Evolutionary conservation across 2,797 vertebrate genomes (phyloP).

Genomic region (Takifugu rubripes): DNA sequence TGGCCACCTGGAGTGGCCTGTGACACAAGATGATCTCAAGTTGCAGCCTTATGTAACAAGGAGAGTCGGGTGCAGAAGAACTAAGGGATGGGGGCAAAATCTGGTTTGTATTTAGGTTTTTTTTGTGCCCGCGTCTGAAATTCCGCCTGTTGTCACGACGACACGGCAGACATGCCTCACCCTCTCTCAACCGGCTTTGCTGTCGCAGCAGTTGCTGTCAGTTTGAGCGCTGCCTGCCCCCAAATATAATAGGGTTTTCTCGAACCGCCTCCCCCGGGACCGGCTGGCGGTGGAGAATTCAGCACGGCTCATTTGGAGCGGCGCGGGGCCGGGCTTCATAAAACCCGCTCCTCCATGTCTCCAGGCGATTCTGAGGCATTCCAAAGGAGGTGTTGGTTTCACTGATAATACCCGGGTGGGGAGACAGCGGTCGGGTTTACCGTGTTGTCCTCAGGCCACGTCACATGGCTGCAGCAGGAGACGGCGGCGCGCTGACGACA

Average conservation of each 20-base stretch:
- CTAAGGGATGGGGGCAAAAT: constrained; percentile 7
- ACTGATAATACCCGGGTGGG: constrained; percentile 62
- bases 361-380: constrained; percentile 64
- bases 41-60: constrained; percentile 21
- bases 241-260: constrained; percentile 80
- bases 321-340: constrained; percentile 62
- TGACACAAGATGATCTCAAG: constrained; percentile 44
- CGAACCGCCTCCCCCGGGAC: constrained; percentile 69
- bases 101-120: too few species aligned
- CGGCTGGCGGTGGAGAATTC: constrained; percentile 75
- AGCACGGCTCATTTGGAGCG: constrained; percentile 72
- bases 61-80: constrained; percentile 6
- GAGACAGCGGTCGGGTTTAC: constrained; percentile 42
- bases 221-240: constrained; percentile 75
- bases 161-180: constrained; percentile 51
- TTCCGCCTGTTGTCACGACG: constrained; percentile 61
- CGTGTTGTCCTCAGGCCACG: constrained; percentile 41
- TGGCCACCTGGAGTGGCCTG: constrained; percentile 18
- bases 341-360: constrained; percentile 68
- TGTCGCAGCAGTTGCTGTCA: constrained; percentile 80
- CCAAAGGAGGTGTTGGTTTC: constrained; percentile 69
- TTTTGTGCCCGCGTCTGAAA: constrained; percentile 50
- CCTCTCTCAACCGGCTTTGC: constrained; percentile 56
- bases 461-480: constrained; percentile 22
- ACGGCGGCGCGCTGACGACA: constrained; percentile 10